These are phyloP conservation scores for Pithecia hirsuta DNA, from an alignment of 2,797 vertebrate species.

Conservation along the genomic window DNA sequence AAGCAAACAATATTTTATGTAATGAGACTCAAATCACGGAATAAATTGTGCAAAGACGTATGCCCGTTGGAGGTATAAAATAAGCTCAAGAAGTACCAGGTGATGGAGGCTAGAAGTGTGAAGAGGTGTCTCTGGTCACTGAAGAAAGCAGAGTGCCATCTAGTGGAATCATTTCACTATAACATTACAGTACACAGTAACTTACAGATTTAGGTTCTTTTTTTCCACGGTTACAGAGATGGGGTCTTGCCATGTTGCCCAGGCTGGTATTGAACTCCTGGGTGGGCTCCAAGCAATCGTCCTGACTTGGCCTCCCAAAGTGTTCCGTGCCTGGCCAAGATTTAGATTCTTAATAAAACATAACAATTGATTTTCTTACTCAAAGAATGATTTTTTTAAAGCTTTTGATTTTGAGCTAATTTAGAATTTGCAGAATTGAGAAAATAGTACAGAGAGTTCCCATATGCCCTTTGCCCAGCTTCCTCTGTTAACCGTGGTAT, in stretches of 20 bases:
- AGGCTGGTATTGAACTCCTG: no score
- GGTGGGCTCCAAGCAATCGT: no score
- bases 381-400: not conserved
- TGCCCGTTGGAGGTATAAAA: not conserved
- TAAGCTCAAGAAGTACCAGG: not conserved
- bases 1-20: conserved; percentile 27
- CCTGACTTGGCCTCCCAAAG: not conserved
- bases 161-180: conserved; percentile 46
- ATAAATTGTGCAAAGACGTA: not conserved
- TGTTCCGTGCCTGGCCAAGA: not conserved
- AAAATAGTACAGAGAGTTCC: not conserved
- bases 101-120: not conserved
- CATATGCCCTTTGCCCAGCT: not conserved
- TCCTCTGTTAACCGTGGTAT: not conserved
- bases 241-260: not conserved
- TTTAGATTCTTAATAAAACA: not conserved
- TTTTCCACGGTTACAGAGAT: fast-evolving
- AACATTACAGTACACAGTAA: not conserved
- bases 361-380: not conserved
- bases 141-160: conserved; percentile 70
- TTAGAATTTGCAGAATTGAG: conserved; percentile 32
- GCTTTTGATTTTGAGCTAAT: conserved; percentile 22
- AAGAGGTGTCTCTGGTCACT: not conserved
- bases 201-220: conserved; percentile 1
- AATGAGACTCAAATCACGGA: not conserved